Conservation (phyloP, 2,113 vertebrate species). For the Ctenomys sociabilis region DNA sequence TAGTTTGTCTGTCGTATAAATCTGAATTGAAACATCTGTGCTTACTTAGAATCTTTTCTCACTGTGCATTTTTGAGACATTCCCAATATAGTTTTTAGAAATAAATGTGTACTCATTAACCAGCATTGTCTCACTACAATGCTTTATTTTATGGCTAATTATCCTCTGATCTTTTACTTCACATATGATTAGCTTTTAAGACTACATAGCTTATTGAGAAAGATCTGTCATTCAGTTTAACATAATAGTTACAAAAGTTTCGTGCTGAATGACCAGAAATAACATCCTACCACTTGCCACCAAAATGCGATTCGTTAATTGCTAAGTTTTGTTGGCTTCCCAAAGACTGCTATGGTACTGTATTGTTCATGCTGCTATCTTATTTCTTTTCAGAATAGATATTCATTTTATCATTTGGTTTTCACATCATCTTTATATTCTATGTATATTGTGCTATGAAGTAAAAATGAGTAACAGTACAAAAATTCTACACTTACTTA, state of each 20-base stretch:
- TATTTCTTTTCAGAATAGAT: neutral
- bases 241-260: neutral
- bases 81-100: conserved; percentile 14
- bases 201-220: neutral
- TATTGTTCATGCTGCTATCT: neutral
- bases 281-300: neutral
- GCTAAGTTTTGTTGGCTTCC: neutral
- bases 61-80: neutral
- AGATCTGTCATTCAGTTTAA: neutral
- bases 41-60: conserved; percentile 17
- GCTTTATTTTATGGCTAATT: conserved; percentile 45
- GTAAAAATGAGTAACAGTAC: neutral
- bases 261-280: neutral
- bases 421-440: neutral
- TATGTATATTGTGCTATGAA: neutral
- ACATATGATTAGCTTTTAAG: neutral
- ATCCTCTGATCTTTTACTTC: neutral
- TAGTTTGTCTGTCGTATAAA: neutral
- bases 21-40: neutral
- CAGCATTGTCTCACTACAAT: neutral
- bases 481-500: neutral
- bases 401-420: conserved; percentile 43
- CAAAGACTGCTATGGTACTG: neutral
- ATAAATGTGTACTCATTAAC: neutral
- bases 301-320: neutral